Base-by-base conservation (phyloP, 1,140 invertebrate species). In the Saccostrea glomerata region DNA sequence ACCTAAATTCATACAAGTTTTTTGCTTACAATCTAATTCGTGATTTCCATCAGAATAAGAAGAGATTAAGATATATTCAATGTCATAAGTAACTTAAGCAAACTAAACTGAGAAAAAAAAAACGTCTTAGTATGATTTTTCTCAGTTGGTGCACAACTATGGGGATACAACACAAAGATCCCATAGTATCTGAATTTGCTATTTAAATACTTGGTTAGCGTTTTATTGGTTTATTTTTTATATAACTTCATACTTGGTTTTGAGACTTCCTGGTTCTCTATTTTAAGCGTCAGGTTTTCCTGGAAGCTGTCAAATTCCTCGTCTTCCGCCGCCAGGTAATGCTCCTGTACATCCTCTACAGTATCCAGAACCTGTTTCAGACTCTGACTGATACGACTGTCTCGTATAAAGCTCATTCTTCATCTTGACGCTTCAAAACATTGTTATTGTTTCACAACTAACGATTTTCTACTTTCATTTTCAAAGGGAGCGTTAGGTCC, bases 291-390 rank as follows among this genome's bases (percentile, higher is more conserved):
- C 25, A 89, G 63, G 54, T 84, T 87, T 40, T 86, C 66, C 0
- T 54, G 58, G 17, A 60, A 77, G 56, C 70, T 90, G 2, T 84
- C 54, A 86, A 90, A 90, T 83, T 70, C 85, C 58, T 89, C 87
- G 5, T 85, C 56, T 47, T 91, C 90, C 82, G 90, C 90, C 60
- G 88, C 87, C 40, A 91, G 85, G 1, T 85, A 86, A 47, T 58
- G 70, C 23, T 91, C 90, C 36, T 88, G 88, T 56, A 55, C 73
- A 13, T 89, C 86, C 56, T 88, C 87, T 60, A 20, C 82, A 2
- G 54, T 25, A 23, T 84, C 23, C n/a, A 84, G 54, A n/a, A 40
- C 82, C 54, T 55, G 40, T n/a, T 84, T 54, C n/a, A 84, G 47
- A 54, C 82, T 20, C n/a, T 55, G 82, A 54, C 82, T 84, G 15